Percentiles rank a stretch among this genome's conserved stretches.
These are phyloP conservation scores for Poeciliopsis turrubarensis DNA, from an alignment of 2,113 vertebrate genomes.

Conservation along the genomic window DNA sequence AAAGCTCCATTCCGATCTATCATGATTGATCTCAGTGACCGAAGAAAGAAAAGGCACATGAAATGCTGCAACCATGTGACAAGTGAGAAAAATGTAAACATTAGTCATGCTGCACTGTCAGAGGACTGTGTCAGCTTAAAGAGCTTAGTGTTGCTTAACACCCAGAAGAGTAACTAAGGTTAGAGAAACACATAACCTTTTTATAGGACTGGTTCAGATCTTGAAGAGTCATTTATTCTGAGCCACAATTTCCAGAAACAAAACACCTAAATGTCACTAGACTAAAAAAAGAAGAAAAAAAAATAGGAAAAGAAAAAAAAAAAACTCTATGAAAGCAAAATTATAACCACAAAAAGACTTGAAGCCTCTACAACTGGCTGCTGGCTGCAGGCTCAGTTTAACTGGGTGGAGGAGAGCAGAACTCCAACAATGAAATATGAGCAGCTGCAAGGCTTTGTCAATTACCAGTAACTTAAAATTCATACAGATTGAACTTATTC, in stretches of 20 bases:
- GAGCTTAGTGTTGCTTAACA: slow-evolving; percentile 41
- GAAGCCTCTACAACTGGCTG: slow-evolving; percentile 20
- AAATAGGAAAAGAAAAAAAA: no score
- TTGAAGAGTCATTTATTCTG: background rate
- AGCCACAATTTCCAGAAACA: background rate
- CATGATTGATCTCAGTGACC: slow-evolving; percentile 38
- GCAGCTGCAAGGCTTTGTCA: slow-evolving; percentile 36
- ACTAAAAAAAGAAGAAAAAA: background rate
- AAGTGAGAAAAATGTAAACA: slow-evolving; percentile 46
- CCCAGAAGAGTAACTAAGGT: slow-evolving; percentile 19
- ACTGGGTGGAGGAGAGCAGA: slow-evolving; percentile 28
- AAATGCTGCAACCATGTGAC: slow-evolving; percentile 24
- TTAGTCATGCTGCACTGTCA: slow-evolving; percentile 33
- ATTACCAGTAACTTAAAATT: slow-evolving; percentile 23
- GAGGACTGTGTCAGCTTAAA: slow-evolving; percentile 43
- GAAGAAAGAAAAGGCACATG: slow-evolving; percentile 31
- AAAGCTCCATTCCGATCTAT: slow-evolving; percentile 51
- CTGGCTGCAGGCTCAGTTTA: slow-evolving; percentile 5
- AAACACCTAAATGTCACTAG: background rate
- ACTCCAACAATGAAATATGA: slow-evolving; percentile 31
- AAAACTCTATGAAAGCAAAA: slow-evolving; percentile 5
- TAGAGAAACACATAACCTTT: slow-evolving; percentile 7
- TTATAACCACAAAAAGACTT: slow-evolving; percentile 17
- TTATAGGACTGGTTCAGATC: slow-evolving; percentile 2
- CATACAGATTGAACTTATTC: background rate